Base-by-base conservation (phyloP, 2,888 invertebrate genomes). In the Acronicta aceris region DNA sequence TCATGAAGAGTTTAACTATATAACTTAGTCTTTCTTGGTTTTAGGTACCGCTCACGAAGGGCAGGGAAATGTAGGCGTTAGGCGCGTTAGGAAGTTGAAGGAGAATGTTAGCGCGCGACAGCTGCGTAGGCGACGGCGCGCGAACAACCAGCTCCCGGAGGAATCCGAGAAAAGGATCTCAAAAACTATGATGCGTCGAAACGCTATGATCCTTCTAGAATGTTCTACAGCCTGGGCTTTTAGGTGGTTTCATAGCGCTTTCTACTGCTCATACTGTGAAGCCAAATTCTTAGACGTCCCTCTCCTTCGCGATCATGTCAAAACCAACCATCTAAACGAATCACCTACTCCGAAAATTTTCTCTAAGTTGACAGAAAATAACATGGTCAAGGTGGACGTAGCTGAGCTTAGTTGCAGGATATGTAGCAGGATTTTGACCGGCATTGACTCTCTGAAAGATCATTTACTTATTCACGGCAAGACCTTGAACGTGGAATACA, bases 161-260 rank as follows among this genome's bases (percentile, higher is more conserved):
- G 91, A 90, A 69, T 92, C 93, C 0, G 91, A 91, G 61, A 90
- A 88, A 73, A 82, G 94, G 57, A 90, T 93, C 42, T 84, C 88
- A 1, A 93, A 91, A 81, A 92, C 92, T 0, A 93, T 93, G 92
- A 93, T 94, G 94, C 83, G 92, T 21, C 81, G 89, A 56, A 94
- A 94, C 60, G 93, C 94, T 2, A 74, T 91, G 70, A 87, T 79
- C 0, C 76, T 94, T 72, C 81, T 94, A 30, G 90, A 93, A 84
- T 86, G 71, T 77, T 92, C 94, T 2, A 92, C 93, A 0, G 93
- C 92, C 0, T 94, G 93, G 93, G 89, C 94, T 0, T 94, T 94
- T 57, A 84, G 94, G 47, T 94, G 92, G 92, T 93, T 87, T 61
- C 90, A 88, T 38, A 90, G 89, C 65, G 83, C 88, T 1, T 94